These are phyloP conservation scores for Chaetops frenatus DNA, from an alignment of 2,113 vertebrate species.

Conservation along the genomic window DNA sequence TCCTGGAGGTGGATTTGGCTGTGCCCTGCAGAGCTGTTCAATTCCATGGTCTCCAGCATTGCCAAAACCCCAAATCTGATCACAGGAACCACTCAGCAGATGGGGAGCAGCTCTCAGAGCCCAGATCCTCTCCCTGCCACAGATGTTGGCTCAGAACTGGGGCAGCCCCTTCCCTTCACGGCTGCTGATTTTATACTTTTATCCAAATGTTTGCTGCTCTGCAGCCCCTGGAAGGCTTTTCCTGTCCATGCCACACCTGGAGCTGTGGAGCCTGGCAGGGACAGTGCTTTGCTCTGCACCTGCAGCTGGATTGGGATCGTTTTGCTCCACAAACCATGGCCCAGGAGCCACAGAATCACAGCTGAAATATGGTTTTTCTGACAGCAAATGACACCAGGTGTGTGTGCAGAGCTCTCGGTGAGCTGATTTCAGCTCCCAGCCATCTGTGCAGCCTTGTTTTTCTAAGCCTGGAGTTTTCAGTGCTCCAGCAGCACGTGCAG, in stretches of 20 bases:
- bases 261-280: background rate
- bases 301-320: background rate
- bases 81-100: background rate
- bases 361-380: background rate
- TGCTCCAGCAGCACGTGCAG: background rate
- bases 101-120: background rate
- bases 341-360: too few species aligned
- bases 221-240: too few species aligned
- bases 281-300: background rate
- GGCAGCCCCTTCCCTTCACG: background rate
- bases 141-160: background rate
- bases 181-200: background rate
- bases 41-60: too few species aligned
- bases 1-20: too few species aligned
- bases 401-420: background rate
- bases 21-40: too few species aligned
- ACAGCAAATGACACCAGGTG: background rate
- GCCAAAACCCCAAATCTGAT: background rate
- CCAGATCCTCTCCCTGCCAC: background rate
- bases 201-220: background rate
- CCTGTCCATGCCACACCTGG: background rate
- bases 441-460: background rate
- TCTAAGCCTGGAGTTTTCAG: background rate
- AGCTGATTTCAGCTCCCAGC: background rate
- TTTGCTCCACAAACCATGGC: background rate